These are phyloP conservation scores for Podarcis raffonei DNA, from an alignment of 2,113 vertebrate genomes.

Conservation along the genomic window DNA sequence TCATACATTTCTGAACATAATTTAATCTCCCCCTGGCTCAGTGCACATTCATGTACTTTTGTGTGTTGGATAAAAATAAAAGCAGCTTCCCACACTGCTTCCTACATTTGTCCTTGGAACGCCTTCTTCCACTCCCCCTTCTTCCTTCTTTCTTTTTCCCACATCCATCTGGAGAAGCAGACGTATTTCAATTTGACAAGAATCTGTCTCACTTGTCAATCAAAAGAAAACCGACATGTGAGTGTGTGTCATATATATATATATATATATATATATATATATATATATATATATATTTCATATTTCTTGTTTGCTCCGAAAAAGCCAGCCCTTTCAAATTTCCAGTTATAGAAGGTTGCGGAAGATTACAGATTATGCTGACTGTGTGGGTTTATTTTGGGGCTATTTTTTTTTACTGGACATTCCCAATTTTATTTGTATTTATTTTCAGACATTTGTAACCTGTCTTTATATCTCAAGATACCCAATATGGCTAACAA, in stretches of 20 bases:
- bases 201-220: constrained; percentile 7
- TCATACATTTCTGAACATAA: neutral
- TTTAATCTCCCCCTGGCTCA: neutral
- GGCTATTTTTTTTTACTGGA: neutral
- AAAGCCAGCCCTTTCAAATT: neutral
- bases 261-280: neutral
- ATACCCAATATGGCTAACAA: neutral
- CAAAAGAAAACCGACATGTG: neutral
- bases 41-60: neutral
- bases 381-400: neutral
- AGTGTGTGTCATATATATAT: neutral
- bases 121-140: neutral
- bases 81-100: neutral
- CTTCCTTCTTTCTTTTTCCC: constrained; percentile 4
- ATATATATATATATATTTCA: neutral
- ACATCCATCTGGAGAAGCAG: neutral
- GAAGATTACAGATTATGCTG: neutral
- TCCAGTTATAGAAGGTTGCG: neutral
- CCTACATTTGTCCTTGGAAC: constrained; percentile 25
- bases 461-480: neutral
- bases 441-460: neutral
- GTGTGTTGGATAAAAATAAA: neutral
- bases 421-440: neutral
- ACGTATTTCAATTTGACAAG: neutral
- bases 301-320: neutral